A percentile compares a stretch with the other conserved stretches of the same genome.
Evolutionary conservation across 2,888 invertebrate genomes (phyloP).

Genomic region (Ennomos erosarius): DNA sequence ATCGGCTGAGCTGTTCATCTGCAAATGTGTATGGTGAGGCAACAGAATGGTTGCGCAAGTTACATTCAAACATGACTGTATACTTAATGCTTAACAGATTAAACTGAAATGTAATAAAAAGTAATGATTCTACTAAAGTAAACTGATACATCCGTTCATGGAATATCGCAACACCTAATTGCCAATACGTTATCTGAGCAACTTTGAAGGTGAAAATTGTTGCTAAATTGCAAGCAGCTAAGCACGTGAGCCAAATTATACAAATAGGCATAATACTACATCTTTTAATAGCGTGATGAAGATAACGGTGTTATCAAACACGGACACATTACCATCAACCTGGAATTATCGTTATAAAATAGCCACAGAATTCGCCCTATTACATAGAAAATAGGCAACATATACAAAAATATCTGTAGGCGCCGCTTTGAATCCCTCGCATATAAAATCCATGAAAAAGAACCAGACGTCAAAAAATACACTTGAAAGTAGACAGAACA

Average conservation of each 20-base stretch:
- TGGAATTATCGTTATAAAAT: background rate
- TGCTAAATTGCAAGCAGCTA: slow-evolving; percentile 21
- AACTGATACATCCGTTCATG: slow-evolving; percentile 13
- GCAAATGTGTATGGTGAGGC: background rate
- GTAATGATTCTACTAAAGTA: no score
- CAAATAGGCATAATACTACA: background rate
- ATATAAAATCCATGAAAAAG: no score
- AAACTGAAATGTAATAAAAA: no score
- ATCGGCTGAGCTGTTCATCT: slow-evolving; percentile 8
- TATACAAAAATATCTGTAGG: background rate
- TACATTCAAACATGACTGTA: background rate
- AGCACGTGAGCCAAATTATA: slow-evolving; percentile 18
- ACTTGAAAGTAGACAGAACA: slow-evolving; percentile 46
- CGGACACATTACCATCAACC: background rate
- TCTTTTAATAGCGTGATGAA: background rate
- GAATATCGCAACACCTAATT: slow-evolving; percentile 14
- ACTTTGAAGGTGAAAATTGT: slow-evolving; percentile 19
- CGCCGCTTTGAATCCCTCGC: slow-evolving; percentile 3
- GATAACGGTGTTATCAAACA: slow-evolving; percentile 1
- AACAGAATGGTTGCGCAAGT: background rate
- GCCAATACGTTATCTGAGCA: slow-evolving; percentile 15
- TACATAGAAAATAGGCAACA: no score
- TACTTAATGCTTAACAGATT: no score
- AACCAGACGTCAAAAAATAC: slow-evolving; percentile 26
- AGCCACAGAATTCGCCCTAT: no score